Evolutionary conservation across 1,140 invertebrate species (phyloP), one percentile per base, ranked within the genome.

Genomic region (Apolygus lucorum): DNA sequence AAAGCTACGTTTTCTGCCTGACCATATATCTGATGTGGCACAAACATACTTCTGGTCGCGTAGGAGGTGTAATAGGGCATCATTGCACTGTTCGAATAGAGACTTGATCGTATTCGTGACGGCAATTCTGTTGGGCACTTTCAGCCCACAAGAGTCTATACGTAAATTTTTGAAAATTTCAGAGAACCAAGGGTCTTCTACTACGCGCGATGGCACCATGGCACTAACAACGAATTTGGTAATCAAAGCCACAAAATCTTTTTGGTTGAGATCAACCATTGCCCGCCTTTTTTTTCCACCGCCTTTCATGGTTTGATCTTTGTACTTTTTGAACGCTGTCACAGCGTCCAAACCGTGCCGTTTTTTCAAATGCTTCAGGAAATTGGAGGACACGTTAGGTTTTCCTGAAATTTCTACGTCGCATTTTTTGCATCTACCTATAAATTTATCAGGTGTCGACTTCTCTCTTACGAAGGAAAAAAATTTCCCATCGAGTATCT

Each of bases 1-100:
- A 22, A 62, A 62, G 54, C 14, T n/a, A 22, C 54, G 54, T 24
- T 62, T 62, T 24, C 22, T 62, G 4, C 54, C 54, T 14, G 54
- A 62, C 54, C 54, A 62, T 11, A 62, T 24, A 22, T 62, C 54
- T 4, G 54, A 8, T 62, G 54, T 62, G 4, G 54, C 54, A 62
- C 54, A 62, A 62, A 62, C 54, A 62, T 24, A 62, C 4, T 62
- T 22, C 4, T 8, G 4, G 8, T 62, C 24, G 8, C 54, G 54
- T 13, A n/a, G 14, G 4, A n/a, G 4, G 14, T 62, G 8, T 22
- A 22, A 4, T 8, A n/a, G 14, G 14, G 14, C 22, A 13, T 24
- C 54, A n/a, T 62, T 14, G 22, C 22, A 13, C 8, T 24, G n/a
- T 62, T 62, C 8, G 22, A n/a, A 62, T 22, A 62, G 4, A 8